These are phyloP conservation scores for Drosophila chauvacae DNA, from an alignment of 1,140 invertebrate genomes.

Conservation along the genomic window DNA sequence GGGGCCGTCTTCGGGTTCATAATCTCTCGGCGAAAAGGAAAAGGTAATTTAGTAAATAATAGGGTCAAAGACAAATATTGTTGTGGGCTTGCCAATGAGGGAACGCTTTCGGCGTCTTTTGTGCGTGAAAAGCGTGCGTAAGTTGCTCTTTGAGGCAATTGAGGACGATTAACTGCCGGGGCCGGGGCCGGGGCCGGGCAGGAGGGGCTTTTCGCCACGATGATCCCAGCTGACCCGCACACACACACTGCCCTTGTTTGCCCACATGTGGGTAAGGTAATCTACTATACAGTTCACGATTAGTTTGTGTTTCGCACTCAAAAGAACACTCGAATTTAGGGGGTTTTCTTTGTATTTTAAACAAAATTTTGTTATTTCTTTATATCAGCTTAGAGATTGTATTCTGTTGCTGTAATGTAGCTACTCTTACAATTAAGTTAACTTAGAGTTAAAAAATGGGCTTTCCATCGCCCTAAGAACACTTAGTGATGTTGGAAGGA, in stretches of 20 bases:
- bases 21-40: conserved; percentile 57
- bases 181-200: too few relatives aligned
- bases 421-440: too few relatives aligned
- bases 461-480: background rate
- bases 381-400: too few relatives aligned
- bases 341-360: background rate
- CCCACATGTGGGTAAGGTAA: conserved; percentile 2
- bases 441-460: too few relatives aligned
- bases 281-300: background rate
- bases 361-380: too few relatives aligned
- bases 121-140: conserved; percentile 79
- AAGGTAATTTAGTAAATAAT: conserved; percentile 82
- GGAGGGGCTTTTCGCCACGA: conserved; percentile 4
- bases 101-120: conserved; percentile 66
- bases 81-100: conserved; percentile 65
- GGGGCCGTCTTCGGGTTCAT: conserved; percentile 38
- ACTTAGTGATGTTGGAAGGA: conserved; percentile 21
- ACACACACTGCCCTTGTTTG: conserved; percentile 6
- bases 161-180: conserved; percentile 67
- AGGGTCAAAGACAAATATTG: conserved; percentile 81
- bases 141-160: conserved; percentile 71
- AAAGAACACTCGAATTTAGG: background rate
- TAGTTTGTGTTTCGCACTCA: conserved; percentile 1
- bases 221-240: conserved; percentile 18
- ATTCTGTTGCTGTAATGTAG: too few relatives aligned